Evolutionary conservation across 2,888 invertebrate genomes (phyloP).

Genomic region (Scaptodrosophila latifasciaeformis): DNA sequence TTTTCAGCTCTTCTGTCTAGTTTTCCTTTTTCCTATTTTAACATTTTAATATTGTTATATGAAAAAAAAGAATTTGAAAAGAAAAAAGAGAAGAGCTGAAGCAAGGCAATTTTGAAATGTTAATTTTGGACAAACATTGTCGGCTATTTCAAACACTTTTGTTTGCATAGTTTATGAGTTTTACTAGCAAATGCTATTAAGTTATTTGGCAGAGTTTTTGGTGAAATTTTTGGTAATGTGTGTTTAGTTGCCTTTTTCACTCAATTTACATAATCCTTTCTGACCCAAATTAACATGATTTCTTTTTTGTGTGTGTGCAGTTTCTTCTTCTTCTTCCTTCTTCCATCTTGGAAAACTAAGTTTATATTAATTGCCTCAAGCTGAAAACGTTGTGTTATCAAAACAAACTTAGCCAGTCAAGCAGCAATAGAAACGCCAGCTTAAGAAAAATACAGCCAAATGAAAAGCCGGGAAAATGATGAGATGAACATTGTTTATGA

Average conservation of each 20-base stretch:
- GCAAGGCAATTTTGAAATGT: constrained; percentile 17
- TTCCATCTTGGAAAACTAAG: not conserved
- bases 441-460: constrained; percentile 11
- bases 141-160: not conserved
- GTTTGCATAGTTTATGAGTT: not conserved
- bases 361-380: constrained; percentile 35
- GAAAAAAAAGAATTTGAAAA: too few species aligned
- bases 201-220: too few species aligned
- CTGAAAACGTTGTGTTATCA: constrained; percentile 14
- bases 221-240: constrained; percentile 1
- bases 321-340: too few species aligned
- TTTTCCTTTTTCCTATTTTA: too few species aligned
- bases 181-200: too few species aligned
- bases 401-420: constrained; percentile 29
- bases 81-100: too few species aligned
- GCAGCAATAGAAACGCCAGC: constrained; percentile 10
- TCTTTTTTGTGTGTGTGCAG: too few species aligned
- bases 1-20: too few species aligned
- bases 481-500: constrained; percentile 23
- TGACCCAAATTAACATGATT: constrained; percentile 30
- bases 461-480: not conserved
- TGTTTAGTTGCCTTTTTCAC: constrained; percentile 12
- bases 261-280: constrained; percentile 42
- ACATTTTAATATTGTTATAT: too few species aligned
- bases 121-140: constrained; percentile 15